Evolutionary conservation across 2,888 invertebrate species (phyloP).

Genomic region (Tenodera sinensis): DNA sequence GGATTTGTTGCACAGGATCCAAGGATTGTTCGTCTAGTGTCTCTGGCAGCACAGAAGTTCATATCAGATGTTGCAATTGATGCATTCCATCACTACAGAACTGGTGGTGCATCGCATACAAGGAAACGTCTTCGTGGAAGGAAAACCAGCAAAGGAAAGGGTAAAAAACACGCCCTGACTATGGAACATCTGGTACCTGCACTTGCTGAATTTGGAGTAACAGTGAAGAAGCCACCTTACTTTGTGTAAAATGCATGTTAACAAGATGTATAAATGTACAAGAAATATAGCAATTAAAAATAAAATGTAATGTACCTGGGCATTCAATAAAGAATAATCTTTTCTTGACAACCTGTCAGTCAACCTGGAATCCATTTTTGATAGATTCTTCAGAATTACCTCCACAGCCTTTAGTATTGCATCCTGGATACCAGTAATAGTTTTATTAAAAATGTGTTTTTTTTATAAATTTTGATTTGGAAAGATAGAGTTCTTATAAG

Average conservation of each 20-base stretch:
- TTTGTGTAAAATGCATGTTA: slow-evolving; percentile 59
- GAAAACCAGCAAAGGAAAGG: slow-evolving; percentile 48
- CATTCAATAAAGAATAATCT: no score
- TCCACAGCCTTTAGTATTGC: no score
- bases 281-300: slow-evolving; percentile 42
- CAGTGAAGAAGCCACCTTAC: slow-evolving; percentile 91
- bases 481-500: no score
- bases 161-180: slow-evolving; percentile 74
- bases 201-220: slow-evolving; percentile 91
- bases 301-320: no score
- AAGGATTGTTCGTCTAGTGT: slow-evolving; percentile 82
- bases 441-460: no score
- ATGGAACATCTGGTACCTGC: slow-evolving; percentile 96
- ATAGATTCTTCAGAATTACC: no score
- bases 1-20: slow-evolving; percentile 95
- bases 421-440: no score
- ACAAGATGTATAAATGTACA: slow-evolving; percentile 36
- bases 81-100: slow-evolving; percentile 92
- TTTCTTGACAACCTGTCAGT: no score
- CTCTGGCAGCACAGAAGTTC: slow-evolving; percentile 95
- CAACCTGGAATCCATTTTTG: no score
- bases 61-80: slow-evolving; percentile 96
- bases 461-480: no score
- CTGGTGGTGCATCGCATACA: slow-evolving; percentile 69
- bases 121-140: no score